These are phyloP conservation scores for Alosa sapidissima DNA, from an alignment of 2,797 vertebrate genomes.

Conservation along the genomic window DNA sequence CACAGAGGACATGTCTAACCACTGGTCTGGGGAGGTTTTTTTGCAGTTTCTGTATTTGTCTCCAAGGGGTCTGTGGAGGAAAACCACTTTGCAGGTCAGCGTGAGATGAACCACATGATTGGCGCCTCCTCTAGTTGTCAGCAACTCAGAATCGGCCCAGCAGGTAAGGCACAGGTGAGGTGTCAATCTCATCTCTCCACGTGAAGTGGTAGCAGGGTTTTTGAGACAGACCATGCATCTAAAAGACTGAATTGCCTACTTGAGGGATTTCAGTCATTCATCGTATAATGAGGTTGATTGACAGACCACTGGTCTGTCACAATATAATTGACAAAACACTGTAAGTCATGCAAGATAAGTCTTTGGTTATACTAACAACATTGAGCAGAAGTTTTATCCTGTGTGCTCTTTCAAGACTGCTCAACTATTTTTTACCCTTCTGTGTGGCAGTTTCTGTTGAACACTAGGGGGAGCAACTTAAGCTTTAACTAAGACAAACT, in stretches of 20 bases:
- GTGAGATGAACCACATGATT: not conserved
- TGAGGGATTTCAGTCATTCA: not conserved
- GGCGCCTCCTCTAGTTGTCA: slow-evolving; percentile 42
- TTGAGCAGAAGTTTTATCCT: not conserved
- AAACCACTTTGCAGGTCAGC: not conserved
- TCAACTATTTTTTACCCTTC: not conserved
- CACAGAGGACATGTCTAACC: slow-evolving; percentile 50
- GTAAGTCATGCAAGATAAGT: not conserved
- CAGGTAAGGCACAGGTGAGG: slow-evolving; percentile 34
- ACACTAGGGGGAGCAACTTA: slow-evolving; percentile 54
- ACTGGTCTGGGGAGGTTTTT: not conserved
- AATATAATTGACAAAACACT: slow-evolving; percentile 37
- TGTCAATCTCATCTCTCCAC: not conserved
- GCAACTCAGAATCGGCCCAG: slow-evolving; percentile 34
- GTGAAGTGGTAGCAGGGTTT: not conserved
- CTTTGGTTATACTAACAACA: not conserved
- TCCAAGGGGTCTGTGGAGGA: not conserved
- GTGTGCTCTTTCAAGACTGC: not conserved
- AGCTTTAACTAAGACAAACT: slow-evolving; percentile 1
- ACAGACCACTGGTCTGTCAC: slow-evolving; percentile 45
- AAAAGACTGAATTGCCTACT: not conserved
- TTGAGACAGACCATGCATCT: not conserved
- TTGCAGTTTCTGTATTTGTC: not conserved
- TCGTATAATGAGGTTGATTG: slow-evolving; percentile 35
- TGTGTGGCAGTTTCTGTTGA: slow-evolving; percentile 17